Percentiles rank a stretch among this genome's conserved stretches.
phyloP scores from a whole-genome alignment of 2,888 invertebrate species.

The Empis stercorea region DNA sequence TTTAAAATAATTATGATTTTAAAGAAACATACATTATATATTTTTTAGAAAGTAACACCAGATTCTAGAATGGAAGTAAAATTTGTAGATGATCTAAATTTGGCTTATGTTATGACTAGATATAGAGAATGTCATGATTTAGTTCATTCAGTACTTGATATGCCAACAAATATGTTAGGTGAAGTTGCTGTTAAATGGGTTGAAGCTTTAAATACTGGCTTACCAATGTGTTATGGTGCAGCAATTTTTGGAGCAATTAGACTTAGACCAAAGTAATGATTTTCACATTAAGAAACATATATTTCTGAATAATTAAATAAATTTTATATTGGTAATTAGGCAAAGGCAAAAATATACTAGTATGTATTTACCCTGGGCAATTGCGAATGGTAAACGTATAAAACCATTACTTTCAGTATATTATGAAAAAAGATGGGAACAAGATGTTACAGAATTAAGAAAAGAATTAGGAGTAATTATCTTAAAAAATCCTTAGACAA shows the following conservation, averaged over 20 bases:
- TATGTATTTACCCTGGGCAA: slow-evolving; percentile 76
- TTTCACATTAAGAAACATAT: slow-evolving; percentile 7
- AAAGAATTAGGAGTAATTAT: slow-evolving; percentile 63
- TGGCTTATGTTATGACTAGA: slow-evolving; percentile 93
- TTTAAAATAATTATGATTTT: no score
- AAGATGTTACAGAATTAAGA: slow-evolving; percentile 65
- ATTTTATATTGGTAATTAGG: slow-evolving; percentile 18
- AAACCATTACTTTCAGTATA: slow-evolving; percentile 76
- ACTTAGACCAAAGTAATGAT: slow-evolving; percentile 56
- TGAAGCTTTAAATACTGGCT: slow-evolving; percentile 84
- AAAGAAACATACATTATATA: no score
- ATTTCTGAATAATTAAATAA: slow-evolving; percentile 1
- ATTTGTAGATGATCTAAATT: slow-evolving; percentile 74
- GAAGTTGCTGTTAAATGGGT: slow-evolving; percentile 96
- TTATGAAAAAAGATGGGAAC: slow-evolving; percentile 91
- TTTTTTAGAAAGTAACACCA: slow-evolving; percentile 62
- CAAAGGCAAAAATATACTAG: slow-evolving; percentile 66
- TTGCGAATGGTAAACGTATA: slow-evolving; percentile 59
- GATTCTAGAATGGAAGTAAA: slow-evolving; percentile 82
- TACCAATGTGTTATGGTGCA: slow-evolving; percentile 93
- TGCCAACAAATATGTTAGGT: slow-evolving; percentile 88
- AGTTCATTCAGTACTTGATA: slow-evolving; percentile 76
- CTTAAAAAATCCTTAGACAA: slow-evolving; percentile 24
- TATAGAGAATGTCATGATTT: slow-evolving; percentile 97
- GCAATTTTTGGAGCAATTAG: slow-evolving; percentile 85